phyloP scores from a whole-genome alignment of 2,797 vertebrate genomes.

The Margarornis squamiger region DNA sequence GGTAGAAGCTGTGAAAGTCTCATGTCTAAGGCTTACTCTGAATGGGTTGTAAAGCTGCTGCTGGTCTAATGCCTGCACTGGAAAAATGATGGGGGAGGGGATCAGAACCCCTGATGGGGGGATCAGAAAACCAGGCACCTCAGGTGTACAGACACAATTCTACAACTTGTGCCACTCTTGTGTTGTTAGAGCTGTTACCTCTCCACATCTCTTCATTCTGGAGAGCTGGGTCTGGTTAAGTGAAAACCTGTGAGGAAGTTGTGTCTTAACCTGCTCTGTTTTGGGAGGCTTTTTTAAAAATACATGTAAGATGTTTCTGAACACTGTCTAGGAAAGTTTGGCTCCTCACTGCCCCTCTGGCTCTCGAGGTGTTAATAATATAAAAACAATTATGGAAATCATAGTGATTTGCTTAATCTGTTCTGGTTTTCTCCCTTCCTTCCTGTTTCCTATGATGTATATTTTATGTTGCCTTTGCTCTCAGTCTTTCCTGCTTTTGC shows the following conservation, averaged over 20 bases:
- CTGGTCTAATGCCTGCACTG: accelerated
- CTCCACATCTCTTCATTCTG: neutral
- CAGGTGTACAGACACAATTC: neutral
- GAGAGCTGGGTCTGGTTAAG: neutral
- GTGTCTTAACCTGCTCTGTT: neutral
- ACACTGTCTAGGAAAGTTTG: neutral
- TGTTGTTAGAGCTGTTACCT: neutral
- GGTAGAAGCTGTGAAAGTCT: neutral
- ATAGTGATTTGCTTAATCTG: slow-evolving; percentile 7
- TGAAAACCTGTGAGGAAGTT: neutral
- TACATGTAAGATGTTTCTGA: neutral
- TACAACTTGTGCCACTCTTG: neutral
- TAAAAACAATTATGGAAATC: slow-evolving; percentile 22
- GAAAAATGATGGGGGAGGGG: neutral
- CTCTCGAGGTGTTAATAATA: slow-evolving; percentile 20
- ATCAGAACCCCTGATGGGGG: neutral
- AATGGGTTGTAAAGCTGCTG: neutral
- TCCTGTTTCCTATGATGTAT: slow-evolving; percentile 3
- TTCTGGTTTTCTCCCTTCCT: neutral
- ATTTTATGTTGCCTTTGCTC: slow-evolving; percentile 39
- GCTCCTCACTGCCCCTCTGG: neutral
- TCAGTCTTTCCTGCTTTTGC: neutral
- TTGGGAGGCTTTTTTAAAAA: neutral
- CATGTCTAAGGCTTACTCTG: neutral
- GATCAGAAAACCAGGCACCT: neutral